These are phyloP conservation scores for Elephantulus edwardii DNA, from an alignment of 2,113 vertebrate genomes.

Conservation along the genomic window DNA sequence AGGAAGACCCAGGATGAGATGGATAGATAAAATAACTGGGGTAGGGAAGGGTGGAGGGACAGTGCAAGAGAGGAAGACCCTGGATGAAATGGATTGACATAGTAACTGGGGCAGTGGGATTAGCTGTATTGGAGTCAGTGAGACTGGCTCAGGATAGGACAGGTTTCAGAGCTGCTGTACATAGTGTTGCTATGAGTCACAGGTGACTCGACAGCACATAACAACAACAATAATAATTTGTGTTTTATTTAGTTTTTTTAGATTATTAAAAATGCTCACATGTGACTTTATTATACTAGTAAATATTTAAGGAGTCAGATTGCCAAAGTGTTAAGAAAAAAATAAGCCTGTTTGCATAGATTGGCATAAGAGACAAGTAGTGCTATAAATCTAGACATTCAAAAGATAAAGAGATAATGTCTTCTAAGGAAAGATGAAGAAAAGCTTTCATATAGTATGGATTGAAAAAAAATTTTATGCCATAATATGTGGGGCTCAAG, in stretches of 20 bases:
- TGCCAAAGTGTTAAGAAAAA: neutral
- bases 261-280: neutral
- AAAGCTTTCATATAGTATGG: neutral
- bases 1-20: too few species aligned
- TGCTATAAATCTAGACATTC: neutral
- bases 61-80: too few species aligned
- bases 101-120: too few species aligned
- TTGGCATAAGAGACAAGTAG: neutral
- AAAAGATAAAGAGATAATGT: neutral
- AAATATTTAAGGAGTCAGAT: neutral
- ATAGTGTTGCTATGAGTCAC: too few species aligned
- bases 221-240: conserved; percentile 10
- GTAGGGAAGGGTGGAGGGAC: too few species aligned
- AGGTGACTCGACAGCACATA: too few species aligned
- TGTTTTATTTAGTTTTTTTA: neutral
- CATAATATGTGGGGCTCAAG: neutral
- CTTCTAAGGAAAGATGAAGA: neutral
- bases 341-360: neutral
- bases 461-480: neutral
- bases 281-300: neutral
- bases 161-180: too few species aligned
- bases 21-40: too few species aligned
- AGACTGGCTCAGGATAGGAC: too few species aligned
- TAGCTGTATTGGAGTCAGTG: too few species aligned
- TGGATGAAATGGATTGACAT: too few species aligned